Percentiles rank a stretch among this genome's conserved stretches.
Conservation (phyloP, 2,888 invertebrate species). For the Blastobasis lacticolella region DNA sequence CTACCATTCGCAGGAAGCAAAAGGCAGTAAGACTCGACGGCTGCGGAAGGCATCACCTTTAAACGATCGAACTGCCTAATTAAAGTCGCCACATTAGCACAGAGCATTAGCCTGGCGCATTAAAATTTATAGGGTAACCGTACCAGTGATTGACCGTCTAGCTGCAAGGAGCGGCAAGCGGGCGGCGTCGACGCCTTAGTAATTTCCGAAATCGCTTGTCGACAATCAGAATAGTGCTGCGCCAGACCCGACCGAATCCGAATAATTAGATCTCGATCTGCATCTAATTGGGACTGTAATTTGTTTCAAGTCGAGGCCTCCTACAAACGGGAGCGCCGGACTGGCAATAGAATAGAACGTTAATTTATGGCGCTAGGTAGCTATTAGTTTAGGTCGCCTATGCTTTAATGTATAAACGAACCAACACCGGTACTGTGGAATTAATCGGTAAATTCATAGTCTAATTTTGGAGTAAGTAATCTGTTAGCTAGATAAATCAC, state of each 20-base stretch:
- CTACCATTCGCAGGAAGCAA: too few species aligned
- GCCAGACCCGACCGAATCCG: conserved; percentile 47
- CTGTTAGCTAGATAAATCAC: too few species aligned
- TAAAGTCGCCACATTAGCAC: background rate
- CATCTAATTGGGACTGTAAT: conserved; percentile 53
- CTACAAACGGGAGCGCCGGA: too few species aligned
- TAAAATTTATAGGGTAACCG: conserved; percentile 40
- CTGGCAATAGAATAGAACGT: too few species aligned
- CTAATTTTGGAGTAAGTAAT: too few species aligned
- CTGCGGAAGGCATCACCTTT: too few species aligned
- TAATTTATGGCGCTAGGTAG: too few species aligned
- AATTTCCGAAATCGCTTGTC: conserved; percentile 72
- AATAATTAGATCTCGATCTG: conserved; percentile 67
- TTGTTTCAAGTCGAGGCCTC: conserved; percentile 6
- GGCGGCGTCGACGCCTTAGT: conserved; percentile 53
- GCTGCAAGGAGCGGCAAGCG: conserved; percentile 37
- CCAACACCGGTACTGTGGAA: too few species aligned
- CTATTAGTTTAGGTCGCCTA: too few species aligned
- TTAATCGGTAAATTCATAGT: too few species aligned
- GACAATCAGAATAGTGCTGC: conserved; percentile 66
- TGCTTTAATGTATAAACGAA: too few species aligned
- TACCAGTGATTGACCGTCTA: conserved; percentile 47
- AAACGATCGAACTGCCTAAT: background rate
- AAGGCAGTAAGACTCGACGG: too few species aligned
- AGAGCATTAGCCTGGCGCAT: conserved; percentile 15